A percentile compares a stretch with the other conserved stretches of the same genome.
Conservation (phyloP, 2,888 invertebrate species). For the Argyra leucocephala region DNA sequence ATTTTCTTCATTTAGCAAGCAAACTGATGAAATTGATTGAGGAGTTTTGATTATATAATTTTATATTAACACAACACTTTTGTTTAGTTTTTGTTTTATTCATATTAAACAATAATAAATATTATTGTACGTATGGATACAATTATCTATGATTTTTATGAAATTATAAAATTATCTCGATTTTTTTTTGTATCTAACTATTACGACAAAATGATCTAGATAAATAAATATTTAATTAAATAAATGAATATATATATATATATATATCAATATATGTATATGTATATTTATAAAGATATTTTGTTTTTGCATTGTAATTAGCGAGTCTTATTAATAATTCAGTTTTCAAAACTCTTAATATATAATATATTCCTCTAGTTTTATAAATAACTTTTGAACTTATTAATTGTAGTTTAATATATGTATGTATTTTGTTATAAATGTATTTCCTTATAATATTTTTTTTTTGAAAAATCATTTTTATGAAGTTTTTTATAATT, state of each 20-base stretch:
- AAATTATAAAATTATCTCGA: no score
- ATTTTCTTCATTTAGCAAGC: no score
- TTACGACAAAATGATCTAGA: no score
- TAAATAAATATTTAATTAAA: neutral
- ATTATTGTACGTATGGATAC: no score
- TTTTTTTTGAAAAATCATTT: slow-evolving; percentile 9
- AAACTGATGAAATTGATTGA: no score
- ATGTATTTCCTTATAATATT: neutral
- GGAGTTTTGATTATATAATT: no score
- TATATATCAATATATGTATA: neutral
- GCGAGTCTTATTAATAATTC: slow-evolving; percentile 1
- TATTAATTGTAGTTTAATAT: slow-evolving; percentile 17
- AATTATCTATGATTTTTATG: no score
- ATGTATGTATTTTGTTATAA: slow-evolving; percentile 11
- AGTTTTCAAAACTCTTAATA: neutral
- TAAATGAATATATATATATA: neutral
- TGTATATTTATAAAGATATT: neutral
- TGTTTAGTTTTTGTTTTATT: no score
- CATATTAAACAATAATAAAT: no score
- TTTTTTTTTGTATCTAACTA: no score
- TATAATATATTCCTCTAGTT: neutral
- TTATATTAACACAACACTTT: no score
- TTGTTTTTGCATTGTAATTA: neutral
- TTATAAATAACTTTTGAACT: no score
- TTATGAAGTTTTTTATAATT: neutral